Evolutionary conservation across 1,140 invertebrate genomes (phyloP), one percentile per base, ranked within the genome.

Genomic region (Thalassaphorura encarpata): DNA sequence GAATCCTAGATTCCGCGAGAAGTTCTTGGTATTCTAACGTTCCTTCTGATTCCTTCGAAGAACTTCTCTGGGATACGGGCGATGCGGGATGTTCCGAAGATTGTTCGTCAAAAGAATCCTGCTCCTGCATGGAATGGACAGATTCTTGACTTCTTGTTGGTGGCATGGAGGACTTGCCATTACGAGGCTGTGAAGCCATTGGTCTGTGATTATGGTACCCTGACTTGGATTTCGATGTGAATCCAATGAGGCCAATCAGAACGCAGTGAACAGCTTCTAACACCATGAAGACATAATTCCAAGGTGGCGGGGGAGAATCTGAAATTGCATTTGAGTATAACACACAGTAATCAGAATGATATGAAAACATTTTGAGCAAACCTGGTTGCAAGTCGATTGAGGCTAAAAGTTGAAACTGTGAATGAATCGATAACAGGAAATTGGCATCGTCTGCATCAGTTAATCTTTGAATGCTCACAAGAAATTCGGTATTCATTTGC

Each of bases 391-490:
- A 81, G 76, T 96, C 92, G 66, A 96, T 88, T 40, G 76, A 80
- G 33, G 90, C 88, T 31, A 97, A 76, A 43, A 89, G 74, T 69
- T 96, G 89, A 52, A 96, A 74, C 68, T 90, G 84, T 51, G 79
- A 77, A 60, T 90, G 73, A 33, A 81, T 80, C 27, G 83, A 79
- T 24, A 79, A 66, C 43, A 94, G 71, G 27, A 61, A 56, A 19
- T 52, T 45, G 15, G 57, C 42, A 69, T 90, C 85, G 50, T 83
- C 85, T 2, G 89, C 89, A 74, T 97, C 91, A 0, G 85, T 84
- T 5, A 89, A 93, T 58, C 91, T 77, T 69, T 96, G 91, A 54
- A 96, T 73, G 0, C 89, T 90, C 58, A 95, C 90, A 21, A 94
- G 83, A 55, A 97, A 71, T 70, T 97, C 92, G 70, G 92, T 89